Conservation (phyloP, 53 echinoderm and acorn worm genomes). For the Echinarachnius parma region DNA sequence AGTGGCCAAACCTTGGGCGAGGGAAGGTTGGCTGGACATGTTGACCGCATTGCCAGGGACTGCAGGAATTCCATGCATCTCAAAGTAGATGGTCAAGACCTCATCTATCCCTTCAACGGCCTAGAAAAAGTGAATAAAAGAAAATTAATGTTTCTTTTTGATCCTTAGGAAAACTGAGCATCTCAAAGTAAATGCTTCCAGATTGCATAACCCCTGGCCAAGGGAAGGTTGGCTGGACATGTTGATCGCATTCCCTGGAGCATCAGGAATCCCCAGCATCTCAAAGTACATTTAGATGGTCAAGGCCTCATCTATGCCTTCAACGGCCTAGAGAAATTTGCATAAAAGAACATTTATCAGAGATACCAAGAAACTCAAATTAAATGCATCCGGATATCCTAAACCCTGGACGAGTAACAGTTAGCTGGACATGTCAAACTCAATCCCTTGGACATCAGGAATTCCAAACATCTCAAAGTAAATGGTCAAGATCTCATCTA, state of each 20-base stretch:
- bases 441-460: too few species aligned
- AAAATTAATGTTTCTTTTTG: too few species aligned
- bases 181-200: too few species aligned
- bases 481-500: too few species aligned
- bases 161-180: too few species aligned
- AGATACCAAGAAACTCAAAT: not conserved
- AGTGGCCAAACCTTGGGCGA: not conserved
- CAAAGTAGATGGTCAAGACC: conserved; percentile 53
- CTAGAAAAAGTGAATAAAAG: conserved; percentile 28
- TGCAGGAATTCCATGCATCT: conserved; percentile 55
- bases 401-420: too few species aligned
- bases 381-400: too few species aligned
- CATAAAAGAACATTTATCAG: not conserved
- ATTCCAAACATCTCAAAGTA: too few species aligned
- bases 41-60: conserved; percentile 61
- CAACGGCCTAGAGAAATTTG: conserved; percentile 41
- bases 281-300: conserved; percentile 60
- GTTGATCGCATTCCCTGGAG: conserved; percentile 59
- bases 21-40: conserved; percentile 32
- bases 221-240: conserved; percentile 37
- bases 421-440: too few species aligned
- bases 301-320: conserved; percentile 39
- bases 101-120: conserved; percentile 45
- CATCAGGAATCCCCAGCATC: conserved; percentile 57
- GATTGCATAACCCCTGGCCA: not conserved